A percentile compares a stretch with the other conserved stretches of the same genome.
phyloP scores from a whole-genome alignment of 2,113 vertebrate genomes.

The Callocephalon fimbriatum region DNA sequence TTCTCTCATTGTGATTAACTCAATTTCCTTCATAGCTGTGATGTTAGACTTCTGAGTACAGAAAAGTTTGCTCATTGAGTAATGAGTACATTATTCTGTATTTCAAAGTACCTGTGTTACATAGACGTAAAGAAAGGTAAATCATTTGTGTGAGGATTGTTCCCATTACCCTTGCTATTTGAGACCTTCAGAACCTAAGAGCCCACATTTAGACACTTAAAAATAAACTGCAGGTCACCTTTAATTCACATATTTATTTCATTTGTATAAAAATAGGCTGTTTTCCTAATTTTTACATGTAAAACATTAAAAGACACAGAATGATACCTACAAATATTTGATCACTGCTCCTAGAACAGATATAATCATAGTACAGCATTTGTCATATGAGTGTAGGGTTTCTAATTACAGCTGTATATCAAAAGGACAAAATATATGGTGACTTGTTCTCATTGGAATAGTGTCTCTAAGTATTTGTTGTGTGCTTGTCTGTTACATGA shows the following conservation, averaged over 20 bases:
- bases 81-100: neutral
- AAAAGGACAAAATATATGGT: neutral
- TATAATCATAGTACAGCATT: neutral
- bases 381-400: neutral
- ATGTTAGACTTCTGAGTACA: neutral
- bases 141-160: neutral
- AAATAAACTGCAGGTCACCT: neutral
- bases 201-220: neutral
- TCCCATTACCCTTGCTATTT: neutral
- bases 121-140: neutral
- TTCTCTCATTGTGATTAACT: neutral
- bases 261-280: neutral
- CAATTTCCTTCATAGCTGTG: neutral
- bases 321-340: neutral
- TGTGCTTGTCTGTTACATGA: conserved; percentile 24
- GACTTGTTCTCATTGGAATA: conserved; percentile 8
- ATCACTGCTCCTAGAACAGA: neutral
- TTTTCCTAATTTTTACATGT: neutral
- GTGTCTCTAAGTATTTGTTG: neutral
- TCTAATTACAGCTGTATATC: conserved; percentile 33
- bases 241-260: neutral
- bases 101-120: neutral
- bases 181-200: neutral
- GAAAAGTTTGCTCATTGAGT: neutral
- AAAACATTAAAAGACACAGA: neutral